Evolutionary conservation across 2,113 vertebrate species (phyloP).

Genomic region (Trichechus manatus): DNA sequence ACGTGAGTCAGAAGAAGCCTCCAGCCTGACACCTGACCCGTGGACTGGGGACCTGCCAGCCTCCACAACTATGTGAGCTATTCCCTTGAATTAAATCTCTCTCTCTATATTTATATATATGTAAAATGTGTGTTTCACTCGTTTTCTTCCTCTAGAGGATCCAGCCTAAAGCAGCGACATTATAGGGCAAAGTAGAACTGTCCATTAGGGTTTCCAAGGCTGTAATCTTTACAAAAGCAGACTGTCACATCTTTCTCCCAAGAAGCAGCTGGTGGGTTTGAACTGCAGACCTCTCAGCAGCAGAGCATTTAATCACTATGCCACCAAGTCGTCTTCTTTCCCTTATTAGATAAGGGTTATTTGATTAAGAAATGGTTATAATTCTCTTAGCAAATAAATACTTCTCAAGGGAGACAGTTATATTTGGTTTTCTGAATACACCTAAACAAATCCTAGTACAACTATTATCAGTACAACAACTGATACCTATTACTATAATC

Average conservation of each 20-base stretch:
- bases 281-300: not conserved
- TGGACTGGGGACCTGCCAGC: too few species aligned
- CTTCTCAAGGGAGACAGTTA: conserved; percentile 1
- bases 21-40: too few species aligned
- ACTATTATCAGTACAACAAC: not conserved
- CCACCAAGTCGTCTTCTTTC: not conserved
- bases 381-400: not conserved
- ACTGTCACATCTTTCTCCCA: not conserved
- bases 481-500: not conserved
- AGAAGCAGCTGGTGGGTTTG: not conserved
- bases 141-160: too few species aligned
- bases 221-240: not conserved
- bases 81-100: too few species aligned
- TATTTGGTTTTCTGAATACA: not conserved
- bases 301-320: not conserved
- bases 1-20: too few species aligned
- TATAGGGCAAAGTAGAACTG: not conserved
- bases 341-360: not conserved
- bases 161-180: not conserved
- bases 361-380: not conserved
- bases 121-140: too few species aligned
- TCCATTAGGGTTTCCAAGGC: not conserved
- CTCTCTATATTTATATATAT: too few species aligned
- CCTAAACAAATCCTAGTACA: not conserved
- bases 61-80: too few species aligned